Conservation (phyloP, 2,797 vertebrate species). For the Trematomus bernacchii region DNA sequence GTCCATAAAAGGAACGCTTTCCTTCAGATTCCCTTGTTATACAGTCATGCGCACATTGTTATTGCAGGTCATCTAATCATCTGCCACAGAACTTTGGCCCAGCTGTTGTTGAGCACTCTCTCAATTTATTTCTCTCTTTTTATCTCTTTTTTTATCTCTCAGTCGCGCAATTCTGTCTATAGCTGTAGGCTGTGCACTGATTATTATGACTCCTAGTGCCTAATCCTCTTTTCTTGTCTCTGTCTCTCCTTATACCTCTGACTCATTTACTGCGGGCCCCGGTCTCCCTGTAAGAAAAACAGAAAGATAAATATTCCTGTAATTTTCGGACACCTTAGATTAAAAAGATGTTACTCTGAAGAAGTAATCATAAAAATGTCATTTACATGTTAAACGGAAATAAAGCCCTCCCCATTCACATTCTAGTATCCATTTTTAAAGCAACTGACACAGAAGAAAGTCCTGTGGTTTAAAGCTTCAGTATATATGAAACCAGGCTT, state of each 20-base stretch:
- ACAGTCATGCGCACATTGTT: neutral
- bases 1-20: neutral
- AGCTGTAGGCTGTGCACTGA: constrained; percentile 38
- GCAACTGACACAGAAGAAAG: constrained; percentile 1
- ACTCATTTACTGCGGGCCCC: constrained; percentile 21
- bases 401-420: neutral
- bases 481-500: neutral
- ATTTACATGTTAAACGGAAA: constrained; percentile 32
- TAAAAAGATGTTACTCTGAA: constrained; percentile 16
- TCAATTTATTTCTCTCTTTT: constrained; percentile 18
- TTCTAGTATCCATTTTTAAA: constrained; percentile 1
- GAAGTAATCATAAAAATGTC: constrained; percentile 33
- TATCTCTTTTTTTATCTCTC: constrained; percentile 7
- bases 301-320: constrained; percentile 28
- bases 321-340: constrained; percentile 30
- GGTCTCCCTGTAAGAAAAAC: constrained; percentile 23
- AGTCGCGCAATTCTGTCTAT: constrained; percentile 5
- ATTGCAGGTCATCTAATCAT: constrained; percentile 10
- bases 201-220: constrained; percentile 43
- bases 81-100: constrained; percentile 4
- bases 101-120: constrained; percentile 18
- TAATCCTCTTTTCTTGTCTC: constrained; percentile 54
- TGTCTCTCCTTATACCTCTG: constrained; percentile 34
- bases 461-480: neutral
- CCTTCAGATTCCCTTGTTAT: neutral